Base-by-base conservation (phyloP, 2,888 invertebrate species). In the Lamellibrachia satsuma region DNA sequence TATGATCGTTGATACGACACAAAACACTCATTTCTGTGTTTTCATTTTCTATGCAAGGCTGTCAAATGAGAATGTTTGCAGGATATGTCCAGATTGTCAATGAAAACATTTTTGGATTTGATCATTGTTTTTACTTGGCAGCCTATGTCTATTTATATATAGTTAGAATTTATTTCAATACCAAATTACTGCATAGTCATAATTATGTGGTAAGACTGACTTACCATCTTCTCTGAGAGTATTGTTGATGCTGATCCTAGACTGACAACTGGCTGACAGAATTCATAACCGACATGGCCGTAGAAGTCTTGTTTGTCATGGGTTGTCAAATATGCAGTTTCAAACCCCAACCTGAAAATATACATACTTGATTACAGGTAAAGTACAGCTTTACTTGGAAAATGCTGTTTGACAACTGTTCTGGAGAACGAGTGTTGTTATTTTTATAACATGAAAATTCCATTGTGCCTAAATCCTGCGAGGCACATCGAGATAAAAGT, bases 231-330 rank as follows among this genome's bases (percentile, higher is more conserved):
- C 1, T 91, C 92, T 51, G 91, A 90, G 39, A 94, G 92, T 3
- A 93, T 75, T 57, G 91, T 93, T 4, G 94, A 93, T 11, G 93
- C 93, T 7, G 93, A 75, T 8, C 94, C 94, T 3, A 93, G 91
- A 3, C 93, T 92, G n/a, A 94, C 90, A 27, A 96, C 94, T n/a
- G 96, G 95, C 7, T 95, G 93, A 94, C 96, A 96, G 91, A 93
- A 94, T 27, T 93, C 93, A 94, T 96, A 97, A 2, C 96, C 96
- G 57, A 96, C 94, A 90, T 95, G 95, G 55, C 94, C 93, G 94
- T 97, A 97, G 94, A 97, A 97, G 9, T 95, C 95, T 93, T 96
- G 95, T 94, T 97, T 96, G 94, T 97, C 97, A 93, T 96, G 95
- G 0, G 97, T 97, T 6, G 96, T 96, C 92, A 97, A 94, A 93